phyloP scores from a whole-genome alignment of 2,797 vertebrate genomes.

The Sebastes nivosus region DNA sequence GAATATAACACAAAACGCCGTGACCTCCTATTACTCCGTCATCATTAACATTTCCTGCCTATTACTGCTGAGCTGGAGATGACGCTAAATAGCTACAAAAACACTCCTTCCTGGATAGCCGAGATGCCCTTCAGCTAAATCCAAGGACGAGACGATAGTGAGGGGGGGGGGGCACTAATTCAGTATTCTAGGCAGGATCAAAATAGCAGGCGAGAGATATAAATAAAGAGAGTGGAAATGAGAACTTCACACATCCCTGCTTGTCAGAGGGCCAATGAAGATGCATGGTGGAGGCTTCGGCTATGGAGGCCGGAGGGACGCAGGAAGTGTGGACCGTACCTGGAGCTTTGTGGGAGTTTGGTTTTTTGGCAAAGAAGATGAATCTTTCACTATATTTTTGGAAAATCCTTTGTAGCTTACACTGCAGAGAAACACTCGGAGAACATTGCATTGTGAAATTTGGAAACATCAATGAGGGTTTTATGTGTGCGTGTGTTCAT shows the following conservation, averaged over 20 bases:
- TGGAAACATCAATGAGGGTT: not conserved
- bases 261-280: conserved; percentile 89
- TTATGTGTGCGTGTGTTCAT: no score
- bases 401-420: conserved; percentile 5
- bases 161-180: conserved; percentile 78
- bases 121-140: conserved; percentile 89
- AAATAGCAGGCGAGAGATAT: conserved; percentile 89
- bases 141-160: conserved; percentile 82
- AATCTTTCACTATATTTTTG: conserved; percentile 9
- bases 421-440: not conserved
- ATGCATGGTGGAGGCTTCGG: conserved; percentile 81
- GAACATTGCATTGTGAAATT: conserved; percentile 2
- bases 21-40: conserved; percentile 27
- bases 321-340: conserved; percentile 51
- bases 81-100: conserved; percentile 57
- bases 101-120: conserved; percentile 71
- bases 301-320: conserved; percentile 77
- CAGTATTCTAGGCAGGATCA: conserved; percentile 91
- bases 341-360: conserved; percentile 13
- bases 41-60: conserved; percentile 57
- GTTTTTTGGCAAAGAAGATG: conserved; percentile 2
- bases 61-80: conserved; percentile 36
- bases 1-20: conserved; percentile 31
- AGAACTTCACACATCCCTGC: conserved; percentile 88
- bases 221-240: conserved; percentile 91